A percentile compares a stretch with the other conserved stretches of the same genome.
Conservation (phyloP, 2,113 vertebrate genomes). For the Paraplagusia blochii region DNA sequence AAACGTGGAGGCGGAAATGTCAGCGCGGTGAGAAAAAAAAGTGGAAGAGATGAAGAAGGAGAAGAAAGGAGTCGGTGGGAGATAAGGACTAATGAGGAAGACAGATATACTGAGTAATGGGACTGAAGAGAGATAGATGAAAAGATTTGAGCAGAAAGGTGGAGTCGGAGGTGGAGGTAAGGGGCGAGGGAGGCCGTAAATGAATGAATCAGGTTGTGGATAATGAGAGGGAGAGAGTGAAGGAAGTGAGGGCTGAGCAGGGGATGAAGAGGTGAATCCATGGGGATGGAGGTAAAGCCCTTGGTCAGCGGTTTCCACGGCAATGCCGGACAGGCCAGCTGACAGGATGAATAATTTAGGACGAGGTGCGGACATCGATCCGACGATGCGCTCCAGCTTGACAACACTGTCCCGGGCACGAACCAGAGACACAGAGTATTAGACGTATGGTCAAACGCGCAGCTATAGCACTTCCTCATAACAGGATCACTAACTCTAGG, state of each 20-base stretch:
- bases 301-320: constrained; percentile 73
- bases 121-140: constrained; percentile 51
- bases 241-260: constrained; percentile 50
- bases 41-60: constrained; percentile 12
- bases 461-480: too few species aligned
- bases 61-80: constrained; percentile 42
- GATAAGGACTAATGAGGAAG: constrained; percentile 61
- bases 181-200: constrained; percentile 38
- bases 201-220: constrained; percentile 46
- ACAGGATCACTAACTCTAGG: too few species aligned
- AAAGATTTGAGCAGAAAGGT: constrained; percentile 43
- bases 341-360: constrained; percentile 80
- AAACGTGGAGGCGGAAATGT: constrained; percentile 40
- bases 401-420: constrained; percentile 54
- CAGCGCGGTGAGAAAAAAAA: constrained; percentile 15
- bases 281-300: constrained; percentile 62
- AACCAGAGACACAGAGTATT: constrained; percentile 6
- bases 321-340: constrained; percentile 63
- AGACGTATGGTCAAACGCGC: too few species aligned
- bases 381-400: constrained; percentile 67
- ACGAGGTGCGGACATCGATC: constrained; percentile 71
- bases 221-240: constrained; percentile 47
- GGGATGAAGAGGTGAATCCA: constrained; percentile 61
- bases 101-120: constrained; percentile 60
- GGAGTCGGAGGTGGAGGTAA: constrained; percentile 31